Base-by-base conservation (phyloP, 1,140 invertebrate genomes). In the Amphibalanus amphitrite region DNA sequence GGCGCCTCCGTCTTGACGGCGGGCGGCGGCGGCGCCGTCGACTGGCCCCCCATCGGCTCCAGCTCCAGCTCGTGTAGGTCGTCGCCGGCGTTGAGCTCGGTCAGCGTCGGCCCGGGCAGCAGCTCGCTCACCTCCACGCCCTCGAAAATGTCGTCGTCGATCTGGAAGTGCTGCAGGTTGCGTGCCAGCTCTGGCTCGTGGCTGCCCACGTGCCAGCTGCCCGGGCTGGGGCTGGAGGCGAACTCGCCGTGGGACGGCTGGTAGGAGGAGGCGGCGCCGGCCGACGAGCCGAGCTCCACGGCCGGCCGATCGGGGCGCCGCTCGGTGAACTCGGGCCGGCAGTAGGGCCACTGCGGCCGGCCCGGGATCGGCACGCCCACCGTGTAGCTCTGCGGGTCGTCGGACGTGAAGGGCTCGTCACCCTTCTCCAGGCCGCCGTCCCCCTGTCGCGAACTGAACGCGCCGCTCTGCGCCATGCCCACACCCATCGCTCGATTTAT, bases 61-160 rank as follows among this genome's bases (percentile, higher is more conserved):
- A 28, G n/a, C 65, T 28, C n/a, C n/a, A 67, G 26, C n/a, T 26
- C 65, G 10, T 26, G 20, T 26, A 67, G n/a, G n/a, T 67, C 65
- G n/a, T 67, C 65, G 3, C 26, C 28, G 1, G n/a, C 65, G 26
- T 10, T 26, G n/a, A 67, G 65, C 65, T 26, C 65, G 15, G n/a
- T 10, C 65, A 67, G 65, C 23, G 65, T 67, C 3, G 65, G n/a
- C 3, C n/a, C 65, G 3, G 65, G 17, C 23, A 67, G 3, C 65
- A 67, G 28, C 6, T 26, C 65, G 65, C 65, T 25, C 65, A 67
- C n/a, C 26, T 28, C 65, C n/a, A 67, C 65, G 17, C 65, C 65
- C 65, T 67, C 65, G 23, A 26, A 67, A 26, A 67, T 67, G 17
- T 67, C 65, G n/a, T 67, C 65, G n/a, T 67, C 65, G 65, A 67